These are phyloP conservation scores for Portunus trituberculatus DNA, from an alignment of 1,140 invertebrate genomes.

Conservation along the genomic window DNA sequence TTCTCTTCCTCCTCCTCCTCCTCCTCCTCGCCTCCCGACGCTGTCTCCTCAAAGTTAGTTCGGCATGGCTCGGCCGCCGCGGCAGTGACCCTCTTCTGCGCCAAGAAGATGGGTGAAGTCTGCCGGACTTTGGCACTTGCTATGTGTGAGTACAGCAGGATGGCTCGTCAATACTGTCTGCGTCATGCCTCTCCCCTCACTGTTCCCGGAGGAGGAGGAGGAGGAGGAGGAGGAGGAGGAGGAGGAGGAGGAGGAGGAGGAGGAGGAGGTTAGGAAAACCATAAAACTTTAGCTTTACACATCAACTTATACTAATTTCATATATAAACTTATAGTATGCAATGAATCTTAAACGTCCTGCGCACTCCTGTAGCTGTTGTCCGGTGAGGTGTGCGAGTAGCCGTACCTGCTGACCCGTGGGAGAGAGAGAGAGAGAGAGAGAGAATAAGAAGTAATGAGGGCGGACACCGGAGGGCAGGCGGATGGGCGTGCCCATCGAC, in stretches of 20 bases:
- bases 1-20: not conserved
- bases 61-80: not conserved
- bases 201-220: not conserved
- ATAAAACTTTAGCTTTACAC: too few species aligned
- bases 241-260: not conserved
- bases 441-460: conserved; percentile 33
- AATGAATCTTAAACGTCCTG: not conserved
- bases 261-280: not conserved
- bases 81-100: not conserved
- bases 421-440: not conserved
- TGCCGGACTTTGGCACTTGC: not conserved
- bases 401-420: conserved; percentile 42
- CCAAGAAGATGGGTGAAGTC: not conserved
- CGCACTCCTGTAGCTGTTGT: not conserved
- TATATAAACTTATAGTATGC: not conserved
- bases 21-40: not conserved
- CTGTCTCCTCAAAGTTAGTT: not conserved
- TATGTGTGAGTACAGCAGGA: not conserved
- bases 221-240: not conserved
- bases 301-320: too few species aligned
- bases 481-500: not conserved
- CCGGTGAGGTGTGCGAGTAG: not conserved
- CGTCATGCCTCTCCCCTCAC: not conserved
- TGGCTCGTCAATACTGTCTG: not conserved
- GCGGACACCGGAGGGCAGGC: not conserved